A percentile compares a stretch with the other conserved stretches of the same genome.
phyloP scores from a whole-genome alignment of 2,888 invertebrate genomes.

The Xestia xanthographa region DNA sequence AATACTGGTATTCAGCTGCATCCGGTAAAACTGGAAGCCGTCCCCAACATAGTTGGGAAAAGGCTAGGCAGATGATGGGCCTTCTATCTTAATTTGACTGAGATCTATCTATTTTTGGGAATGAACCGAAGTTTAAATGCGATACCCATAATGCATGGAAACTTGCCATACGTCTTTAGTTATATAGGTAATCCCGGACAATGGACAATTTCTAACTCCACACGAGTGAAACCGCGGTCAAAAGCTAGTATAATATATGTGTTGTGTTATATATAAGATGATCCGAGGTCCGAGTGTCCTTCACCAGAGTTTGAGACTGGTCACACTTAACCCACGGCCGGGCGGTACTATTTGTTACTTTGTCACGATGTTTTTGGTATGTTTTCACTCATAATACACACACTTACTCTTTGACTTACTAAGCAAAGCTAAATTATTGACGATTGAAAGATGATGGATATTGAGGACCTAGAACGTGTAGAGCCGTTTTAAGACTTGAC shows the following conservation, averaged over 20 bases:
- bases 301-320: slow-evolving; percentile 48
- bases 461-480: background rate
- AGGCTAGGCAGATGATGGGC: too few relatives aligned
- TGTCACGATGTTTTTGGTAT: background rate
- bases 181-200: background rate
- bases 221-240: background rate
- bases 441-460: background rate
- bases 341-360: slow-evolving; percentile 45
- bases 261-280: slow-evolving; percentile 48
- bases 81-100: background rate
- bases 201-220: background rate
- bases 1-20: too few relatives aligned
- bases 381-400: background rate
- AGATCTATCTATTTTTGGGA: background rate
- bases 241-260: background rate
- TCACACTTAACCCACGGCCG: slow-evolving; percentile 13
- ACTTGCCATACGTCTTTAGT: background rate
- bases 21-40: too few relatives aligned
- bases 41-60: too few relatives aligned
- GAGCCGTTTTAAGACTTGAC: background rate
- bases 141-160: background rate
- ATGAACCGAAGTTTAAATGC: background rate
- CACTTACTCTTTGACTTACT: background rate
- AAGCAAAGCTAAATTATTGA: background rate
- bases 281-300: slow-evolving; percentile 46